These are phyloP conservation scores for Tubiluchus corallicola DNA, from an alignment of 2,888 invertebrate species.

Conservation along the genomic window DNA sequence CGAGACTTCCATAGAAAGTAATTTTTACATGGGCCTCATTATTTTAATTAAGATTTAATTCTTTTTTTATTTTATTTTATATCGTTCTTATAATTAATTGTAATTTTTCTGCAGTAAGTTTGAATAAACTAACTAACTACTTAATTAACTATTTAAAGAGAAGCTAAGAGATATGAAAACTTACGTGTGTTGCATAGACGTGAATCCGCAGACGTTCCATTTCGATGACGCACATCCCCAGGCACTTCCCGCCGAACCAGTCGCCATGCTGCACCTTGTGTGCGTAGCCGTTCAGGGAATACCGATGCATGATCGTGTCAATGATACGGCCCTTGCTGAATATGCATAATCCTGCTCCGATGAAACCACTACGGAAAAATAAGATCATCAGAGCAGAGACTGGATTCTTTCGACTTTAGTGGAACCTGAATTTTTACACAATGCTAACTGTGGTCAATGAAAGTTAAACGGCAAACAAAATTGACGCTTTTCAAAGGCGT, in stretches of 20 bases:
- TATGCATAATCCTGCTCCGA: slow-evolving; percentile 28
- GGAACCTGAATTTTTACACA: too few relatives aligned
- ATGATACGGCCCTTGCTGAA: slow-evolving; percentile 34
- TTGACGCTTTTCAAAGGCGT: too few relatives aligned
- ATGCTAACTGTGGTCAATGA: too few relatives aligned
- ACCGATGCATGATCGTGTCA: slow-evolving; percentile 74
- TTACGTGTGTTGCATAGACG: slow-evolving; percentile 81
- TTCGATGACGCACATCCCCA: slow-evolving; percentile 26
- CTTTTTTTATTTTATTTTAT: too few relatives aligned
- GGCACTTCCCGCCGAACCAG: slow-evolving; percentile 91
- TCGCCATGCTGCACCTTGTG: slow-evolving; percentile 90
- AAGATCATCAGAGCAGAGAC: too few relatives aligned
- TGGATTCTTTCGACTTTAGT: too few relatives aligned
- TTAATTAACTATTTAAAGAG: slow-evolving; percentile 1
- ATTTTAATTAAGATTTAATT: too few relatives aligned
- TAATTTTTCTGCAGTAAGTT: too few relatives aligned
- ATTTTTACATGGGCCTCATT: not conserved
- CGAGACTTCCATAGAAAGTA: slow-evolving; percentile 15
- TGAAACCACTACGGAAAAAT: slow-evolving; percentile 20
- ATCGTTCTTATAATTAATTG: too few relatives aligned
- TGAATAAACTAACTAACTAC: too few relatives aligned
- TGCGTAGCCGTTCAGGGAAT: slow-evolving; percentile 92
- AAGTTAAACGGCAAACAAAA: too few relatives aligned
- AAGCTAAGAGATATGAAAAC: slow-evolving; percentile 19
- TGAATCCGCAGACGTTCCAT: slow-evolving; percentile 47